Percentiles rank a stretch among this genome's conserved stretches.
Evolutionary conservation across 2,888 invertebrate species (phyloP).

Genomic region (Nematopogon swammerdamellus): DNA sequence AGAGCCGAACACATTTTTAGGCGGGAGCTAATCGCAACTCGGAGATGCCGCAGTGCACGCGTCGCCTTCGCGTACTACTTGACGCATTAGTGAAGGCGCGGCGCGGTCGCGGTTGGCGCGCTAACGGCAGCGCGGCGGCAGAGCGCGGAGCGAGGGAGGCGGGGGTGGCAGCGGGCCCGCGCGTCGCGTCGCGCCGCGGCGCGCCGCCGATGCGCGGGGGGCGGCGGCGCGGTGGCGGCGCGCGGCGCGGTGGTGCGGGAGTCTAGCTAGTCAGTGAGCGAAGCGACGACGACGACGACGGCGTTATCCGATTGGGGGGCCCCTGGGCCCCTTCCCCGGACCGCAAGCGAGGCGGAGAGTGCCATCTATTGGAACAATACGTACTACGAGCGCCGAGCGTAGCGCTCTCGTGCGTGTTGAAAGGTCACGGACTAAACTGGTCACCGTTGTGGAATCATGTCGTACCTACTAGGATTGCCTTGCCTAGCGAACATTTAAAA

Average conservation of each 20-base stretch:
- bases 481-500: no score
- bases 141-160: constrained; percentile 35
- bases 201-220: no score
- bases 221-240: no score
- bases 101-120: constrained; percentile 34
- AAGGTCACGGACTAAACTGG: no score
- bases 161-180: constrained; percentile 29
- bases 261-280: constrained; percentile 53
- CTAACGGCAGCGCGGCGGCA: constrained; percentile 37
- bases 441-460: no score
- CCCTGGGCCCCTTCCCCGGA: constrained; percentile 12
- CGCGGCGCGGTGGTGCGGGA: no score
- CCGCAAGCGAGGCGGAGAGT: constrained; percentile 14
- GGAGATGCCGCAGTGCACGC: constrained; percentile 18
- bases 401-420: no score
- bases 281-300: constrained; percentile 19
- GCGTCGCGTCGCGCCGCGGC: constrained; percentile 14
- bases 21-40: background rate
- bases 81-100: constrained; percentile 57
- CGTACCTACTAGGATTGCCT: no score
- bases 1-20: background rate
- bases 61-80: constrained; percentile 39
- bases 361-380: no score
- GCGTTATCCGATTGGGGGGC: background rate
- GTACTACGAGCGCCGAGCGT: no score